Conservation (phyloP, 2,797 vertebrate species). For the Alcedo quadribrachys region DNA sequence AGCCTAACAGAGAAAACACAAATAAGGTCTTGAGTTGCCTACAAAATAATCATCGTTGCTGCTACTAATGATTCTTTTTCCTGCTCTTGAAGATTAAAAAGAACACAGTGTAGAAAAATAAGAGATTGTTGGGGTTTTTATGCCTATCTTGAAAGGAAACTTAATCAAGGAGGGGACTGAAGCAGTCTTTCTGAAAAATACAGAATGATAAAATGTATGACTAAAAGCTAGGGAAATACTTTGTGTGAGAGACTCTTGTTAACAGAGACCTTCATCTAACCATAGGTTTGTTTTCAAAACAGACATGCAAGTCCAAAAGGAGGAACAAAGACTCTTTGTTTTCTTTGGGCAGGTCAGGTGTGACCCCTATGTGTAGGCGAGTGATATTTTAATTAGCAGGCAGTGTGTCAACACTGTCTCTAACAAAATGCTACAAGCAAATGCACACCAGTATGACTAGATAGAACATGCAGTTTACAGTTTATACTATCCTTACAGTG, state of each 20-base stretch:
- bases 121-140: fast-evolving
- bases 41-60: not conserved
- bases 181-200: not conserved
- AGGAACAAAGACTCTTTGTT: not conserved
- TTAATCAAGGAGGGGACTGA: not conserved
- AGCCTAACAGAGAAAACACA: not conserved
- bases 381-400: not conserved
- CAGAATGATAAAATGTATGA: not conserved
- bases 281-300: not conserved
- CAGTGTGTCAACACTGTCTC: not conserved
- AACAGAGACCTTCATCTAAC: not conserved
- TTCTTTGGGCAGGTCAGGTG: not conserved
- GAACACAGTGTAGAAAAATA: not conserved
- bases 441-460: not conserved
- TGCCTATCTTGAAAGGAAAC: not conserved
- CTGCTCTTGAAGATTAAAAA: not conserved
- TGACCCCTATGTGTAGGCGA: not conserved
- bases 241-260: not conserved
- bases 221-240: not conserved
- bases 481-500: not conserved
- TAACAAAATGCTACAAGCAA: not conserved
- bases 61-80: not conserved
- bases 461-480: not conserved
- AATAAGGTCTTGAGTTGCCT: not conserved
- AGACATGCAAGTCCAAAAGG: not conserved